Evolutionary conservation across 2,797 vertebrate species (phyloP), one percentile per base, ranked within the genome.

Genomic region (Botia almorhae): DNA sequence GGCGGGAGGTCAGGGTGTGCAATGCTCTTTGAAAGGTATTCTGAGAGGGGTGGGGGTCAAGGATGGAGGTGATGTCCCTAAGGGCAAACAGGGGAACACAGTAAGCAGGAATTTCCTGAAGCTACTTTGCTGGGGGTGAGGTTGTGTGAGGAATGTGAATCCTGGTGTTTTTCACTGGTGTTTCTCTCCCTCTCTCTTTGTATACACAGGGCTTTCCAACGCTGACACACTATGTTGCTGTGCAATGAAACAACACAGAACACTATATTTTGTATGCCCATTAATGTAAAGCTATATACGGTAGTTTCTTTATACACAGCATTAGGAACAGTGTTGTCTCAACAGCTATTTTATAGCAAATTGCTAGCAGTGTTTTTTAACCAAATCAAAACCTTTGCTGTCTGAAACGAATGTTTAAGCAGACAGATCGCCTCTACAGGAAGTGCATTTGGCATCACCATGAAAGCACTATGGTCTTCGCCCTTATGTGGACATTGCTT

Each of bases 1-100:
- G 93, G 93, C 90, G 74, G 85, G 92, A 88, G 89, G 91, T 93
- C 93, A 89, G 91, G 90, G 93, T 69, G 92, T 92, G 92, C 91
- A 86, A 89, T 92, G 90, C 81, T 82, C 92, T 92, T 90, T 92
- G 93, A 94, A 89, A 87, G 89, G 84, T 73, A 87, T 89, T 91
- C 93, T 89, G 90, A 87, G 39, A 43, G 92, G 89, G 63, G 39
- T 43, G 74, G 76, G 85, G 83, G 86, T 91, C 85, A 89, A 81
- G 82, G 88, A 88, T 88, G 89, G 94, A 88, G 19, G 90, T 89
- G 21, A 43, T 64, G 68, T 76, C 90, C 92, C 88, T 89, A 50
- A 67, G 17, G 78, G 69, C 78, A 82, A 87, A 61, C 91, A 87
- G n/a, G 90, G 89, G 68, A 92, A 90, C 89, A 89, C 89, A 46